A percentile compares a stretch with the other conserved stretches of the same genome.
Evolutionary conservation across 1,140 invertebrate species (phyloP).

Genomic region (Neelides sp.): DNA sequence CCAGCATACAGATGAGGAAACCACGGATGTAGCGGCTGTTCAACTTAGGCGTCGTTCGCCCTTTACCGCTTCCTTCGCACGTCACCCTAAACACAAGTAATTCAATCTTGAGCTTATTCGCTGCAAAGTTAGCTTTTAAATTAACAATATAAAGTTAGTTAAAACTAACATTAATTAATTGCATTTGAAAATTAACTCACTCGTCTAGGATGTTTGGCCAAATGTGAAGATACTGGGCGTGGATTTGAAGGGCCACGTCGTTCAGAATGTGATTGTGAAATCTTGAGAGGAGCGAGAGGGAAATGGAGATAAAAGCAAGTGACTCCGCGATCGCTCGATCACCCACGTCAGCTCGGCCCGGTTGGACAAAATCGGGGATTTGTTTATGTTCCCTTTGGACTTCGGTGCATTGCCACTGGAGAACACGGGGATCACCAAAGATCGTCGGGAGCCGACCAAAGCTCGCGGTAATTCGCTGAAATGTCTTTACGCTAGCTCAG

Average conservation of each 20-base stretch:
- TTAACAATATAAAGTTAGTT: too few relatives aligned
- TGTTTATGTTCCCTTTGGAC: conserved; percentile 36
- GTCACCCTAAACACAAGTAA: conserved; percentile 17
- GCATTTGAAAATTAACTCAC: conserved; percentile 44
- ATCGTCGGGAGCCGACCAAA: too few relatives aligned
- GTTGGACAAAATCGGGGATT: conserved; percentile 50
- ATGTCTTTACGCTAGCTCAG: conserved; percentile 23
- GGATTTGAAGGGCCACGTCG: conserved; percentile 64
- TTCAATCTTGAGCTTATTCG: conserved; percentile 19
- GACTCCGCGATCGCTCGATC: conserved; percentile 36
- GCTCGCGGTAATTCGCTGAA: conserved; percentile 24
- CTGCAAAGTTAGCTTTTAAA: conserved; percentile 9
- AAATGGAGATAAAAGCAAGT: conserved; percentile 17
- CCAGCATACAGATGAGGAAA: conserved; percentile 51
- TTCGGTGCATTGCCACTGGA: conserved; percentile 34
- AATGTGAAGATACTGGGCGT: conserved; percentile 59
- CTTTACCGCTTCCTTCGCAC: too few relatives aligned
- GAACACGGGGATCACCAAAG: conserved; percentile 55
- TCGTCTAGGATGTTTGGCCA: conserved; percentile 72
- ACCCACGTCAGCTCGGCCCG: conserved; percentile 59
- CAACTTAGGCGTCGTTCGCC: too few relatives aligned
- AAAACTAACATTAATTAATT: too few relatives aligned
- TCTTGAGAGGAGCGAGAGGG: conserved; percentile 55
- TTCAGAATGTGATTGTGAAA: conserved; percentile 69
- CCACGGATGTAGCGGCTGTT: conserved; percentile 52